phyloP scores from a whole-genome alignment of 2,113 vertebrate genomes.

The Boulengeromyrus knoepffleri region DNA sequence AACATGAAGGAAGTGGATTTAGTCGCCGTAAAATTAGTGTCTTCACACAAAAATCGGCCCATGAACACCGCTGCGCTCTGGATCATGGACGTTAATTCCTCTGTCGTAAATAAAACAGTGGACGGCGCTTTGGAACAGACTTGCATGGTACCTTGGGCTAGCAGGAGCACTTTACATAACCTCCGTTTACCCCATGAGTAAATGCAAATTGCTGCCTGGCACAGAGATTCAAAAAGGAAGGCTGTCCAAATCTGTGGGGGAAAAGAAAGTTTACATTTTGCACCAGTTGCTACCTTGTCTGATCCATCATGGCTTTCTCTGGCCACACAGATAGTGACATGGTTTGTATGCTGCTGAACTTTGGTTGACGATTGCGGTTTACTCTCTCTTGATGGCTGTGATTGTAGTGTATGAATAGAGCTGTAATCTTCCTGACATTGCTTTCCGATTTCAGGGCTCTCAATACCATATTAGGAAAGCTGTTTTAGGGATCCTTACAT shows the following conservation, averaged over 20 bases:
- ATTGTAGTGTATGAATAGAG: background rate
- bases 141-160: background rate
- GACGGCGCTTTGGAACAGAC: background rate
- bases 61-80: background rate
- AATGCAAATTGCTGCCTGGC: background rate
- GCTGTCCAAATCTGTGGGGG: background rate
- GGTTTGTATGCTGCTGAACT: background rate
- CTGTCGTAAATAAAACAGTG: background rate
- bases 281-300: background rate
- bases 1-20: background rate
- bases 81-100: background rate
- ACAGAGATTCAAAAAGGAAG: background rate
- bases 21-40: background rate
- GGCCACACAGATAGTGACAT: background rate
- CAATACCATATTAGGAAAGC: background rate
- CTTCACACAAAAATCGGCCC: background rate
- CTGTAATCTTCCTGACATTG: background rate
- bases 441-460: background rate
- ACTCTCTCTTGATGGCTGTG: background rate
- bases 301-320: background rate
- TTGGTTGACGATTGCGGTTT: background rate
- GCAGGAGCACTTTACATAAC: background rate
- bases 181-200: background rate
- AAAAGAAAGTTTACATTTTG: background rate
- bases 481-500: background rate